Base-by-base conservation (phyloP, 2,888 invertebrate species). In the Xanthia togata region DNA sequence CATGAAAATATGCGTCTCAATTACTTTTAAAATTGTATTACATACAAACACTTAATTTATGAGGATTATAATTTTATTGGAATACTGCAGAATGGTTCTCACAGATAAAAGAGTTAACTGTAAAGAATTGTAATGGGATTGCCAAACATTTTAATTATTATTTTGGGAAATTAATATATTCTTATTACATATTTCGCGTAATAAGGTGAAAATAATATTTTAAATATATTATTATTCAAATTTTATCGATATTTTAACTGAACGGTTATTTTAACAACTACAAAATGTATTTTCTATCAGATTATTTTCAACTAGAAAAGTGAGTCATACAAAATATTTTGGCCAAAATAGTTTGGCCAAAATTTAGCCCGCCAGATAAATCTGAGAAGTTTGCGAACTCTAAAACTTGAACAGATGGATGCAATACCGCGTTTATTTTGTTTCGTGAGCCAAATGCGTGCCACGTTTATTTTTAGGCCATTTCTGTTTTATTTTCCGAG, bases 361-460 rank as follows among this genome's bases (percentile, higher is more conserved):
- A 74, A 74, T 65, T 47, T n/a, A 62, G 12, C 47, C 31, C 59
- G 59, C 57, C 78, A 73, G 76, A 81, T 81, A 77, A 81, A 84
- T 83, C 26, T 63, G 70, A 60, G 59, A 76, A 84, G 67, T 84
- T 87, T 38, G 79, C 68, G 64, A 83, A 77, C 69, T 84, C 71
- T 35, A 72, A 70, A 81, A 86, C 78, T 87, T 85, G 77, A 79
- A 69, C 81, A 76, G 78, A 82, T 82, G 76, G 75, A 76, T 82
- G 84, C 88, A 82, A 86, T 79, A 78, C 69, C 79, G 79, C 78
- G 76, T 68, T 83, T 81, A 79, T 81, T 87, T 78, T 76, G 76
- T 77, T 84, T 76, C 75, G 83, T 81, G 77, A 77, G 73, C 65
- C 78, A 80, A 87, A 82, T 76, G 74, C 78, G 80, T 78, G 73